Percentiles rank a stretch among this genome's conserved stretches.
phyloP scores from a whole-genome alignment of 2,113 vertebrate species.

The Cynopterus brachyotis region DNA sequence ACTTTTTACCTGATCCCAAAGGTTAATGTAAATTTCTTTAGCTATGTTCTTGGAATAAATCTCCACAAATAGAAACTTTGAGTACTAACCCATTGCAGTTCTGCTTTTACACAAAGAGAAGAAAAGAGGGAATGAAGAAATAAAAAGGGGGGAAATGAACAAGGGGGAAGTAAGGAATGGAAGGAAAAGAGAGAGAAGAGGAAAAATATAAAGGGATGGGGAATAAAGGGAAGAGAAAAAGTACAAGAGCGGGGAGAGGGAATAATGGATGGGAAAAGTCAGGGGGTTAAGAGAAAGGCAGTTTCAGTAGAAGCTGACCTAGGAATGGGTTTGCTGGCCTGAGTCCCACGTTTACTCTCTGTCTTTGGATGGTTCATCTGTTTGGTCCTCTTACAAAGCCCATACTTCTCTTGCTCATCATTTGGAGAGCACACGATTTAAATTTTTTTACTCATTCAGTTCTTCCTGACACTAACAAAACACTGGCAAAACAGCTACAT shows the following conservation, averaged over 20 bases:
- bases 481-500: background rate
- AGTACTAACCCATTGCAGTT: background rate
- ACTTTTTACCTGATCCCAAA: background rate
- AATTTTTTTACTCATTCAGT: background rate
- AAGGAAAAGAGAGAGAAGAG: background rate
- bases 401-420: background rate
- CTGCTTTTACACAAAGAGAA: background rate
- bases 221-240: background rate
- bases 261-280: accelerated
- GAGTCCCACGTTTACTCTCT: too few species aligned
- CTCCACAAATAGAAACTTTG: background rate
- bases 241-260: accelerated
- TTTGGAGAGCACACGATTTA: background rate
- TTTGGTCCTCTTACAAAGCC: background rate
- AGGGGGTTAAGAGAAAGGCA: background rate
- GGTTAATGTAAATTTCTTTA: background rate
- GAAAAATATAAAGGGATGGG: background rate
- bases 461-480: background rate
- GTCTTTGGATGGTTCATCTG: background rate
- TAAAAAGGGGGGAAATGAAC: background rate
- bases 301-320: too few species aligned
- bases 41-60: background rate
- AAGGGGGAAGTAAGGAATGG: background rate
- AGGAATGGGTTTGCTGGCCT: background rate
- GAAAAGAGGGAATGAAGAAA: background rate